Evolutionary conservation across 2,888 invertebrate species (phyloP), one percentile per base, ranked within the genome.

Genomic region (Abscondita cerata): DNA sequence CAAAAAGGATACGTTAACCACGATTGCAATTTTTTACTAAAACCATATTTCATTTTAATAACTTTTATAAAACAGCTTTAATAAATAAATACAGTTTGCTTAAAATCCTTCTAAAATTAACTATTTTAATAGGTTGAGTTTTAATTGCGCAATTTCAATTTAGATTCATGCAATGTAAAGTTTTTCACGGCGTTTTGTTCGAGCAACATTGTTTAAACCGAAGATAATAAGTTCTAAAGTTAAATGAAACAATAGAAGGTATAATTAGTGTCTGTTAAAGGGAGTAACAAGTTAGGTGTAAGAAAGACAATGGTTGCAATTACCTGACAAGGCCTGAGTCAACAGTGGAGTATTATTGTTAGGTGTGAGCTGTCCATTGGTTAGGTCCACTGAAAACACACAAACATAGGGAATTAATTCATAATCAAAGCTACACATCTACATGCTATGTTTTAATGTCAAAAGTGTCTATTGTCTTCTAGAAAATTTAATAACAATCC

Each of bases 241-340:
- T 31, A 52, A 52, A 38, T 34, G 52, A 15, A 52, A 52, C 40
- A 52, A 52, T 52, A 16, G 16, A 33, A 51, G 33, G 33, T 52
- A 50, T 55, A 55, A 61, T 55, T 52, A 56, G 60, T 50, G 60
- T 52, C 51, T 9, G 52, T 56, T 62, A 59, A 59, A 64, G 56
- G 62, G 59, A 54, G 52, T 58, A 59, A 60, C 64, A 62, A 72
- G 72, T 71, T 71, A 48, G 53, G 44, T 57, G 52, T 34, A 47
- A 58, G 47, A 70, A 70, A 66, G 71, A 74, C 70, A 74, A 72
- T 72, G 70, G 69, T 63, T 59, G 67, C 73, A 76, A 86, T 85
- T 90, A 95, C 95, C 95, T 92, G 95, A 95, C 84, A 95, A 89
- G 81, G 94, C 94, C 87, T 95, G 95, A 85, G 95, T 95, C 85